A percentile compares a stretch with the other conserved stretches of the same genome.
Conservation (phyloP, 2,888 invertebrate genomes). For the Aplocera efformata region DNA sequence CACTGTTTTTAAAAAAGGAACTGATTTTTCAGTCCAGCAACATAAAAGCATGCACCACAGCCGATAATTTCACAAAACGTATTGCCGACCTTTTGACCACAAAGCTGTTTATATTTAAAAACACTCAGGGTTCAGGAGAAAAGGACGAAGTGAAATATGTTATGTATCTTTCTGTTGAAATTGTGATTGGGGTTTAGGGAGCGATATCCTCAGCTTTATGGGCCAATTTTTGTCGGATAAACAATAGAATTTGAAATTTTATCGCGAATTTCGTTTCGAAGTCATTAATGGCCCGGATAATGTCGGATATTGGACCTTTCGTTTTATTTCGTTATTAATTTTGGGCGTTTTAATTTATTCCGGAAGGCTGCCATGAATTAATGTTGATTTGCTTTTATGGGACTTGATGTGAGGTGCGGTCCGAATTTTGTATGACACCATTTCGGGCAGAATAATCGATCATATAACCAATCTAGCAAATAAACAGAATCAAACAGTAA, state of each 20-base stretch:
- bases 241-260: conserved; percentile 70
- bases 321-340: conserved; percentile 34
- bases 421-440: conserved; percentile 3
- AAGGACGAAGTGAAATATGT: conserved; percentile 55
- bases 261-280: conserved; percentile 38
- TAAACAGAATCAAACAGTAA: too few relatives aligned
- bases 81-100: conserved; percentile 59
- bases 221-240: conserved; percentile 71
- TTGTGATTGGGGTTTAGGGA: conserved; percentile 73
- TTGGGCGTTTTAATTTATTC: conserved; percentile 28
- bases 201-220: conserved; percentile 70
- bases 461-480: too few relatives aligned
- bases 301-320: conserved; percentile 27
- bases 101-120: conserved; percentile 47
- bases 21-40: conserved; percentile 7
- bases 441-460: too few relatives aligned
- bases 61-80: conserved; percentile 51
- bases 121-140: conserved; percentile 31
- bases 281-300: conserved; percentile 31
- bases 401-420: not conserved
- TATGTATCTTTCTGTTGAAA: conserved; percentile 62
- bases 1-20: too few relatives aligned
- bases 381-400: conserved; percentile 20
- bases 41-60: conserved; percentile 43
- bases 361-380: conserved; percentile 18